Evolutionary conservation across 2,113 vertebrate genomes (phyloP), one percentile per base, ranked within the genome.

Genomic region (Orcinus orca): DNA sequence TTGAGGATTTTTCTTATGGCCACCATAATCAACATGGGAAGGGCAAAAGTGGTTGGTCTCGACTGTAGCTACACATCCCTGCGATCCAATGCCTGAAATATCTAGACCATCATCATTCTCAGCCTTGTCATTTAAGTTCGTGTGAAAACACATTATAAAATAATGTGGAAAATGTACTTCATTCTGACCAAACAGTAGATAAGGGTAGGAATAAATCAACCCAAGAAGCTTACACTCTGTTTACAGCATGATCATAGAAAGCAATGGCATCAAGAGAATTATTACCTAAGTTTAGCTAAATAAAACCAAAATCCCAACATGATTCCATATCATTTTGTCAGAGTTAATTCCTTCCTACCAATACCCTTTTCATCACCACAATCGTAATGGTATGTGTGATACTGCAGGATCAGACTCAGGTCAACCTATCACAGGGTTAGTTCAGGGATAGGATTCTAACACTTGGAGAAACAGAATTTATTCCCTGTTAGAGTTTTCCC

Each of bases 401-500:
- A 4, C 2, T 1, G 2, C 8, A 23, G 6, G 25, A 10, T 14
- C 23, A 73, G 12, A 9, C 25, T 4, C 47, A 9, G 0, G 13
- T 29, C 7, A 17, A 6, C 7, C 18, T 3, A 4, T 55, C 15
- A 0, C 25, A 84, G 60, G 7, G 3, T 63, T 31, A 33, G 44
- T 41, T 63, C 0, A 2, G 21, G 15, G 29, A 31, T 29, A 3
- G 0, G 4, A 4, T 47, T 29, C 14, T 31, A 58, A 2, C 12
- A 2, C 5, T 21, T 20, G 33, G 38, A 25, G 36, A 47, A 41
- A 21, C 10, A 21, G 15, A 6, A 38, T 9, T 77, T 1, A 7
- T 33, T 23, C 21, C 25, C 17, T 10, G 2, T 21, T 25, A 62
- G 29, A 29, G 8, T 31, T 12, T 41, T 13, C 8, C 7, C 23